Evolutionary conservation across 2,888 invertebrate genomes (phyloP).

Genomic region (Pachycephus smyrnensis): DNA sequence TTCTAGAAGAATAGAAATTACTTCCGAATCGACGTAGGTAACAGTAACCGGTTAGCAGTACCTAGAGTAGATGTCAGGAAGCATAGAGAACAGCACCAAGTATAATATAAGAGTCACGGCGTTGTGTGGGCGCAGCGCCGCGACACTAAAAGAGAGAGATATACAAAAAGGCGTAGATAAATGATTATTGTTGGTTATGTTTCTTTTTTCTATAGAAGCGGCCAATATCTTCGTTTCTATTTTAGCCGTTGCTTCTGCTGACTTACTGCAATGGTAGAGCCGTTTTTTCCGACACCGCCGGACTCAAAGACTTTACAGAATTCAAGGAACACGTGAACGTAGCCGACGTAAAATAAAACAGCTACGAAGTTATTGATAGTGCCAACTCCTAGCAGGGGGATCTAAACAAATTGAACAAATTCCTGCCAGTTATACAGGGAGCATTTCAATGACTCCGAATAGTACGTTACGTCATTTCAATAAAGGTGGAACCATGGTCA

Average conservation of each 20-base stretch:
- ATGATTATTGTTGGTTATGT: neutral
- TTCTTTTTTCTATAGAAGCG: conserved; percentile 12
- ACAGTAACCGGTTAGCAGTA: neutral
- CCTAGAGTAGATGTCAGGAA: neutral
- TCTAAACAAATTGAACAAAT: conserved; percentile 60
- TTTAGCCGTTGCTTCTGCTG: conserved; percentile 21
- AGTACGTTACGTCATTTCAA: neutral
- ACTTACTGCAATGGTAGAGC: conserved; percentile 96
- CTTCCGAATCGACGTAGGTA: neutral
- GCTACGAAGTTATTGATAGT: conserved; percentile 62
- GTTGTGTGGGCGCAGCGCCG: neutral
- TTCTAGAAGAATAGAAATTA: neutral
- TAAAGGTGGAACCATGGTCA: neutral
- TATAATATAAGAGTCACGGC: neutral
- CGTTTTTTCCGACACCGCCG: conserved; percentile 96
- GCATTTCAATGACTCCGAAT: neutral
- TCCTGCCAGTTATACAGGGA: neutral
- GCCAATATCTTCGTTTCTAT: conserved; percentile 16
- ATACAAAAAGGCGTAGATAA: neutral
- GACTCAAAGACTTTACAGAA: conserved; percentile 80
- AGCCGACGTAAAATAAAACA: conserved; percentile 72
- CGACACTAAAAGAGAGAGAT: neutral
- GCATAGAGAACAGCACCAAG: neutral
- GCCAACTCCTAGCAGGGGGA: conserved; percentile 55
- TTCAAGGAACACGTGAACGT: conserved; percentile 74